These are phyloP conservation scores for Lycorma delicatula DNA, from an alignment of 1,140 invertebrate genomes.

Conservation along the genomic window DNA sequence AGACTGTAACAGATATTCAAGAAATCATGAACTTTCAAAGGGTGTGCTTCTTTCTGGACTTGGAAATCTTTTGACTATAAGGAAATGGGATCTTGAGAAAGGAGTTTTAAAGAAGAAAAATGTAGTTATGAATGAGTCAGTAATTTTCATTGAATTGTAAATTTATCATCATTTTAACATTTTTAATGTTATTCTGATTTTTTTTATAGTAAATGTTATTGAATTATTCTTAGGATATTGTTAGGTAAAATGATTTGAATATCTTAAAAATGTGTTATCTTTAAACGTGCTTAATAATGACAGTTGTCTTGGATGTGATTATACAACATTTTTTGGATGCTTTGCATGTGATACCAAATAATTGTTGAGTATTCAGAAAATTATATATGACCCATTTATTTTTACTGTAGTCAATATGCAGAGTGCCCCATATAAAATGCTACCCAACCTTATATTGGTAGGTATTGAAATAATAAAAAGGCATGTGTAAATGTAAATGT, in stretches of 20 bases:
- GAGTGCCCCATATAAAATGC: too few species aligned
- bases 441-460: too few species aligned
- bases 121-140: too few species aligned
- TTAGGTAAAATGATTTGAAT: neutral
- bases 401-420: too few species aligned
- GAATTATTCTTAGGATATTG: neutral
- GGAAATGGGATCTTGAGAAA: neutral
- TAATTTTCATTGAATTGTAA: neutral
- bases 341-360: too few species aligned
- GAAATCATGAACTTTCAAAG: neutral
- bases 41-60: neutral
- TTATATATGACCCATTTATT: too few species aligned
- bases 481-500: too few species aligned
- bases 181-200: neutral
- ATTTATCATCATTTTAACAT: neutral
- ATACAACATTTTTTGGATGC: too few species aligned
- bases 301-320: too few species aligned
- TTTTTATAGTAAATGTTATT: neutral
- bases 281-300: too few species aligned
- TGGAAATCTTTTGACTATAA: slow-evolving; percentile 25
- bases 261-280: neutral
- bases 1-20: neutral
- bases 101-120: neutral
- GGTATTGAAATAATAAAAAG: too few species aligned
- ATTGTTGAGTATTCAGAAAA: too few species aligned